Conservation (phyloP, 1,140 invertebrate species). For the Chionoecetes opilio region DNA sequence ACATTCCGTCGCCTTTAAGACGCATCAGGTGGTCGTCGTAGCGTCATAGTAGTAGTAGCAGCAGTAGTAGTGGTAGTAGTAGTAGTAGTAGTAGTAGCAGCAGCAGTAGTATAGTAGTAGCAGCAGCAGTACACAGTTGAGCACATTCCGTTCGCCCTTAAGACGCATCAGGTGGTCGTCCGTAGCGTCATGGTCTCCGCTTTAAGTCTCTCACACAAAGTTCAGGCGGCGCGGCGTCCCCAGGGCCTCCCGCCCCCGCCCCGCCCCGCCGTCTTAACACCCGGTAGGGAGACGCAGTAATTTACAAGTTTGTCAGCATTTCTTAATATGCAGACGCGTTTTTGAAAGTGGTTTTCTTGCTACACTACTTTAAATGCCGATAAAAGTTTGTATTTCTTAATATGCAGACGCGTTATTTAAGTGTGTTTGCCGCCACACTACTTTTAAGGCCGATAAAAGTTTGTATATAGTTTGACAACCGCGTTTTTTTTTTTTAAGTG, state of each 20-base stretch:
- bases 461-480: too few relatives aligned
- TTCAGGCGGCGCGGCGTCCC: constrained; percentile 12
- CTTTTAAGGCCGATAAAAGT: too few relatives aligned
- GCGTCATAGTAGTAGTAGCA: too few relatives aligned
- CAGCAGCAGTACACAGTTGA: background rate
- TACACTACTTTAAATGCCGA: too few relatives aligned
- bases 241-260: background rate
- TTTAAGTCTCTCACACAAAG: background rate
- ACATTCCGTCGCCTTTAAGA: too few relatives aligned
- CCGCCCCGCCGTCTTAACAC: background rate
- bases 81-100: too few relatives aligned
- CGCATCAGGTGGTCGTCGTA: too few relatives aligned
- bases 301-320: constrained; percentile 20
- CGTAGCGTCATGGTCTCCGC: background rate
- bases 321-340: background rate
- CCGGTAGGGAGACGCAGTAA: background rate
- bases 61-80: too few relatives aligned
- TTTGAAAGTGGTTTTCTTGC: too few relatives aligned
- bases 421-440: too few relatives aligned
- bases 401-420: background rate
- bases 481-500: too few relatives aligned
- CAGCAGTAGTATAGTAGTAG: too few relatives aligned
- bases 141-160: background rate
- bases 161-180: background rate
- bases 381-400: constrained; percentile 11